Evolutionary conservation across 23 tunicate genomes (phyloP).

Genomic region (Trididemnum clinides): DNA sequence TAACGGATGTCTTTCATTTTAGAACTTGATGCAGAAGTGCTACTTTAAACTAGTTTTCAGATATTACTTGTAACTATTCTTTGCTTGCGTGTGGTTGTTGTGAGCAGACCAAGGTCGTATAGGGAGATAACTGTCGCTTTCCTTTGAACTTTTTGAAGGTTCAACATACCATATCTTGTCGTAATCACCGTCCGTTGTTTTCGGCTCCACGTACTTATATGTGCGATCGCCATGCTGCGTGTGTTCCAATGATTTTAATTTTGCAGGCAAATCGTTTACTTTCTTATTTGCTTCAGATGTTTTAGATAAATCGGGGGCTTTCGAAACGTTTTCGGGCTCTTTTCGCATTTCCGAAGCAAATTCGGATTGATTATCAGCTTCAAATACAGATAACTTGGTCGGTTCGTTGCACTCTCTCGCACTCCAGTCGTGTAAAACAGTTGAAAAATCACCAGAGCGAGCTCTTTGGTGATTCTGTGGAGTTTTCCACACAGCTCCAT

Average conservation of each 20-base stretch:
- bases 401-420: neutral
- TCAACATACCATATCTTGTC: constrained; percentile 37
- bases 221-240: neutral
- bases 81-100: neutral
- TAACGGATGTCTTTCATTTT: too few relatives aligned
- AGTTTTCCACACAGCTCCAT: constrained; percentile 83
- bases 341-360: neutral
- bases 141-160: neutral
- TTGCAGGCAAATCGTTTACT: constrained; percentile 38
- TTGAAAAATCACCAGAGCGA: constrained; percentile 38
- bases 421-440: constrained; percentile 16
- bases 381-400: constrained; percentile 4
- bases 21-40: neutral
- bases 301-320: too few relatives aligned
- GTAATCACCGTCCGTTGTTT: neutral
- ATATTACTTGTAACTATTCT: neutral
- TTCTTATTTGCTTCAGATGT: too few relatives aligned
- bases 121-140: neutral
- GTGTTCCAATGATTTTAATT: constrained; percentile 28
- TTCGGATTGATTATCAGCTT: neutral
- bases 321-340: too few relatives aligned
- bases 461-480: constrained; percentile 55
- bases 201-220: neutral
- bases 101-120: neutral
- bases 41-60: neutral